Evolutionary conservation across 2,888 invertebrate genomes (phyloP), one percentile per base, ranked within the genome.

Genomic region (Ectobius pallidus): DNA sequence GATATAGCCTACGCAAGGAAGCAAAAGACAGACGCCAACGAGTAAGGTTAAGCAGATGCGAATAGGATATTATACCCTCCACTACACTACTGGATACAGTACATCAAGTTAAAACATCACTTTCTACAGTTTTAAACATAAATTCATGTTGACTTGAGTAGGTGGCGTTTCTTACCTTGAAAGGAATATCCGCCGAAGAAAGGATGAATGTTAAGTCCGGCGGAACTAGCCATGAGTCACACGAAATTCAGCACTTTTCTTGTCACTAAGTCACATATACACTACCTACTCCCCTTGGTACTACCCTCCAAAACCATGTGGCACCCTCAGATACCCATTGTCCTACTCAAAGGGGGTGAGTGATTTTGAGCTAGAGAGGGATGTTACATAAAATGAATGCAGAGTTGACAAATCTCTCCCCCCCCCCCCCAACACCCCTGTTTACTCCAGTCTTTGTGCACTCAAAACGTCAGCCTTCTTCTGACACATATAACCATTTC

Each of bases 151-250:
- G n/a, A n/a, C n/a, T n/a, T n/a, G n/a, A n/a, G n/a, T n/a, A n/a
- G n/a, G n/a, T n/a, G n/a, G n/a, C n/a, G 39, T 39, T 27, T 65
- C 85, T 82, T 87, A 94, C 94, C 94, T 93, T 94, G 94, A 83
- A 94, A 94, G 67, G 94, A 94, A 84, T 94, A 94, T 90, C 94
- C 94, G 84, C 93, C 91, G 86, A 94, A 93, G 85, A 94, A 93
- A 76, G 94, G 93, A 80, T 93, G 89, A 92, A 94, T 93, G 83
- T 92, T 93, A 80, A 94, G 84, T 27, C 65, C 65, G 3, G 65
- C 44, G 75, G 92, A 90, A 11, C 73, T 62, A 4, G 73, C 71
- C 71, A 65, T 65, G 65, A 44, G 42, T 44, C 65, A 44, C 42
- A 46, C 39, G 16, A 65, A 42, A 42, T 16, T 44, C 18, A 44